Conservation (phyloP, 2,113 vertebrate species). For the Leptocoma aspasia region DNA sequence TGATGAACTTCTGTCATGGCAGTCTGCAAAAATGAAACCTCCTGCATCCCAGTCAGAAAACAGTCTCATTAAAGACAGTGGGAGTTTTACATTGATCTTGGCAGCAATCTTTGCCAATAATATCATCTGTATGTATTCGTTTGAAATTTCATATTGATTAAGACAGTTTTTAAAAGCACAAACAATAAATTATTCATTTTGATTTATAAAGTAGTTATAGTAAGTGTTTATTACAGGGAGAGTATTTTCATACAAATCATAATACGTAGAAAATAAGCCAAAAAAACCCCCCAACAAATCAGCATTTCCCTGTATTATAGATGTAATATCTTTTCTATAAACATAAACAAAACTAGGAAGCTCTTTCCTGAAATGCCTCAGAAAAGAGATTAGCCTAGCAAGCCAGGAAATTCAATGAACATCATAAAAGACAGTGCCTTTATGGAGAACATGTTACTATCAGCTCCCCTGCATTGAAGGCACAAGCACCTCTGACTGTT, state of each 20-base stretch:
- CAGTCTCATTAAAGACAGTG: not conserved
- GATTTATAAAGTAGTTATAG: not conserved
- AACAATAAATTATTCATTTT: conserved; percentile 42
- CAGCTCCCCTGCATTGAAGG: not conserved
- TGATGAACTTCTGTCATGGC: not conserved
- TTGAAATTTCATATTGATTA: conserved; percentile 33
- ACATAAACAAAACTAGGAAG: not conserved
- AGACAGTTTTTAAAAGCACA: conserved; percentile 12
- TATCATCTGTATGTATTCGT: conserved; percentile 10
- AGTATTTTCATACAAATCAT: not conserved
- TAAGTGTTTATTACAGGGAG: not conserved
- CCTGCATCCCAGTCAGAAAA: not conserved
- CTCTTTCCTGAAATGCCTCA: not conserved
- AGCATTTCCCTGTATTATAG: not conserved
- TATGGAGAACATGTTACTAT: not conserved
- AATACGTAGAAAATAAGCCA: not conserved
- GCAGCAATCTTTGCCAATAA: not conserved
- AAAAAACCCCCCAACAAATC: not conserved
- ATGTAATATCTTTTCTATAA: not conserved
- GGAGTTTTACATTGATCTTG: not conserved
- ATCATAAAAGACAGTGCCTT: not conserved
- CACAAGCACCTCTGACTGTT: not conserved
- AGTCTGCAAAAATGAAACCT: not conserved
- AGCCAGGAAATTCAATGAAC: not conserved
- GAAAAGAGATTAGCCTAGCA: not conserved